Percentiles rank a stretch among this genome's conserved stretches.
Conservation (phyloP, 2,113 vertebrate genomes). For the Indicator maculatus region DNA sequence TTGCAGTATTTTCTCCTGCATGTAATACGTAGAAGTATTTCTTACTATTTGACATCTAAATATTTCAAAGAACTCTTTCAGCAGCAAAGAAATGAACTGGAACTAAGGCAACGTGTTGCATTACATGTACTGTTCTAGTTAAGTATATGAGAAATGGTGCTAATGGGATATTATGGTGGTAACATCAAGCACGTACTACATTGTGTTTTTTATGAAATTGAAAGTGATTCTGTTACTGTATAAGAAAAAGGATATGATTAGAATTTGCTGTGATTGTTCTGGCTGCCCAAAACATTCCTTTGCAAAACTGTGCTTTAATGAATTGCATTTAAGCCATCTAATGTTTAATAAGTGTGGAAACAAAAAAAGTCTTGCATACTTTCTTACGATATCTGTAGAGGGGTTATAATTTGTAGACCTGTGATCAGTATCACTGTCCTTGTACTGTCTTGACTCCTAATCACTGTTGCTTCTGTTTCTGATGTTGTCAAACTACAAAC, state of each 20-base stretch:
- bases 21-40: background rate
- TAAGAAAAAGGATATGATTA: background rate
- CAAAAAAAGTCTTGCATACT: background rate
- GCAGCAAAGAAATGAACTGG: background rate
- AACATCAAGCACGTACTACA: background rate
- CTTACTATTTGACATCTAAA: background rate
- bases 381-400: background rate
- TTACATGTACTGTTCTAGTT: background rate
- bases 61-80: background rate
- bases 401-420: background rate
- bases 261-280: background rate
- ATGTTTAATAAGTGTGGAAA: background rate
- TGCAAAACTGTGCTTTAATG: background rate
- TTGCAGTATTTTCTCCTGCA: background rate
- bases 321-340: background rate
- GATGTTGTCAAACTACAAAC: background rate
- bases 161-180: background rate
- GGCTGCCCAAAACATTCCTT: background rate
- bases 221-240: background rate
- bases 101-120: background rate
- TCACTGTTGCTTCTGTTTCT: background rate
- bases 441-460: background rate
- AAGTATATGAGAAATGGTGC: background rate
- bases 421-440: background rate
- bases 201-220: background rate